phyloP scores from a whole-genome alignment of 2,113 vertebrate species.

The Otus sunia region DNA sequence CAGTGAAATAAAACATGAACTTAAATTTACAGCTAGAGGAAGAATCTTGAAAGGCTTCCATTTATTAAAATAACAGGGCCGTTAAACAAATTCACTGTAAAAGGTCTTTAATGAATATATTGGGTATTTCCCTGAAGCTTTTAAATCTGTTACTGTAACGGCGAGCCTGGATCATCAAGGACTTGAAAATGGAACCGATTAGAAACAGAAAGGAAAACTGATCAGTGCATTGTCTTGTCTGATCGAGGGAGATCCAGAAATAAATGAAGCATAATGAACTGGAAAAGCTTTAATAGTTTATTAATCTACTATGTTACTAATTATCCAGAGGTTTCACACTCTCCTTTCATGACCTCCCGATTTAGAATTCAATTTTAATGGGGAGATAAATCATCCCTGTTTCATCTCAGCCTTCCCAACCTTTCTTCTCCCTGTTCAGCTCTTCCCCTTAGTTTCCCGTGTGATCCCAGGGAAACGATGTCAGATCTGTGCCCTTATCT shows the following conservation, averaged over 20 bases:
- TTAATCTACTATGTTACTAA: not conserved
- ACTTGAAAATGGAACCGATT: not conserved
- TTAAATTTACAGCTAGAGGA: not conserved
- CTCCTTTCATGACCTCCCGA: not conserved
- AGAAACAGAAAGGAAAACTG: not conserved
- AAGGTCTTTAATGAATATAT: not conserved
- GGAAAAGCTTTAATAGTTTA: not conserved
- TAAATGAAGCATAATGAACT: not conserved
- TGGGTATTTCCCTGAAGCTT: not conserved
- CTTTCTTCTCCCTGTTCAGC: not conserved
- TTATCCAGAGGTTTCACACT: slow-evolving; percentile 17
- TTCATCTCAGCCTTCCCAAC: not conserved
- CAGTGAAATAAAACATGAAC: fast-evolving
- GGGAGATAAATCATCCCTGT: not conserved
- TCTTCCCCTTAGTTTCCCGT: not conserved
- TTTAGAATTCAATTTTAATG: not conserved
- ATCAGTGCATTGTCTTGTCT: not conserved
- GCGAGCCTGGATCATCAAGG: not conserved
- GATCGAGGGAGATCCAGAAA: not conserved
- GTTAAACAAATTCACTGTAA: not conserved
- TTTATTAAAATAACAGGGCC: not conserved
- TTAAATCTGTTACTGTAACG: not conserved
- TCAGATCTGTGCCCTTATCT: not conserved
- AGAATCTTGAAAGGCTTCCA: not conserved
- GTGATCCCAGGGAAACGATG: not conserved